Conservation (phyloP, 2,888 invertebrate species). For the Plebejus melissa region DNA sequence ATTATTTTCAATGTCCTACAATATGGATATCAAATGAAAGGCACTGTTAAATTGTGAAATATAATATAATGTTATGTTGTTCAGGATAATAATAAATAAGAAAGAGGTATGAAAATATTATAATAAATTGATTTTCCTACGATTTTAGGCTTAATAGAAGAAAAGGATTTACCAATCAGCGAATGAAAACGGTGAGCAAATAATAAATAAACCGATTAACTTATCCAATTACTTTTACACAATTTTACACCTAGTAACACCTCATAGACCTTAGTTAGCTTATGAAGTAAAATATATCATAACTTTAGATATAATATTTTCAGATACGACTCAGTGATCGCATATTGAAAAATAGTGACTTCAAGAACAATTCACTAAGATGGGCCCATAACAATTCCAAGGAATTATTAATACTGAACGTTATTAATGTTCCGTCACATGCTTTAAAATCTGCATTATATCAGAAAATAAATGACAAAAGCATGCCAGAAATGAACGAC, state of each 20-base stretch:
- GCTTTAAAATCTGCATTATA: background rate
- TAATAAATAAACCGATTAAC: background rate
- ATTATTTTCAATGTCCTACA: too few relatives aligned
- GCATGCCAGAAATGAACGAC: constrained; percentile 40
- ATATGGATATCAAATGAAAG: too few relatives aligned
- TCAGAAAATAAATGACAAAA: constrained; percentile 33
- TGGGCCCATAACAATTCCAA: background rate
- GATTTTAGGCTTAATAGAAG: background rate
- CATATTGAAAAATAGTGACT: background rate
- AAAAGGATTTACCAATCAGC: background rate
- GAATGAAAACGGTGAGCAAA: background rate
- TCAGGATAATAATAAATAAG: background rate
- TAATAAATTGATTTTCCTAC: background rate
- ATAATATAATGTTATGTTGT: background rate
- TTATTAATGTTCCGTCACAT: background rate
- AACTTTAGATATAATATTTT: background rate
- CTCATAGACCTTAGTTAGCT: background rate
- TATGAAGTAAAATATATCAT: background rate
- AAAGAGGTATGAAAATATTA: background rate
- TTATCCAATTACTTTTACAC: background rate
- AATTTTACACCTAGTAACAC: background rate
- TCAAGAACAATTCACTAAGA: background rate
- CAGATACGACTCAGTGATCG: background rate
- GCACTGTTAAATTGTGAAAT: background rate
- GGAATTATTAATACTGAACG: background rate